Percentiles rank a stretch among this genome's conserved stretches.
Conservation (phyloP, 1,140 invertebrate species). For the Plodia interpunctella region DNA sequence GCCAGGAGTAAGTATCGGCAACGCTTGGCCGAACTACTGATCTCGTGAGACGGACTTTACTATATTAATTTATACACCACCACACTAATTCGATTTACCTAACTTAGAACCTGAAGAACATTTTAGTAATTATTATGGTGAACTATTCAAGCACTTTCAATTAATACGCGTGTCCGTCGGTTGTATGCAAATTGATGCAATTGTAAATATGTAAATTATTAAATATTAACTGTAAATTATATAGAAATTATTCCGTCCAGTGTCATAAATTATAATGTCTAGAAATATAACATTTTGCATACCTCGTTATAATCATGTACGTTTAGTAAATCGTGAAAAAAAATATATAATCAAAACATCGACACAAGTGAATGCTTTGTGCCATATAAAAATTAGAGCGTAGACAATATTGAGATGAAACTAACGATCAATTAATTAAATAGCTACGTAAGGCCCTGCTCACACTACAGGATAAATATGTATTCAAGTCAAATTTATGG, state of each 20-base stretch:
- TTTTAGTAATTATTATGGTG: neutral
- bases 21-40: slow-evolving; percentile 13
- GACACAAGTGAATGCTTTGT: slow-evolving; percentile 68
- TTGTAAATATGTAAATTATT: slow-evolving; percentile 69
- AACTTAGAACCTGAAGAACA: neutral
- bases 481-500: too few species aligned
- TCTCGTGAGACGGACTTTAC: slow-evolving; percentile 15
- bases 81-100: neutral
- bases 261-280: slow-evolving; percentile 53
- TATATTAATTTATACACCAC: neutral
- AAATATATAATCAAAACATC: slow-evolving; percentile 23
- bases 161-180: neutral
- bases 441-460: too few species aligned
- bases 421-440: neutral
- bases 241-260: slow-evolving; percentile 43
- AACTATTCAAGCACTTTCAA: neutral
- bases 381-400: slow-evolving; percentile 41
- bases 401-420: neutral
- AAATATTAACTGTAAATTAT: slow-evolving; percentile 36
- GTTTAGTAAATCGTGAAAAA: neutral
- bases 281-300: slow-evolving; percentile 17
- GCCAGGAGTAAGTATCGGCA: slow-evolving; percentile 13
- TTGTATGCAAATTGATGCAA: slow-evolving; percentile 11
- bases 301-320: slow-evolving; percentile 18
- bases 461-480: neutral